Evolutionary conservation across 2,888 invertebrate genomes (phyloP).

Genomic region (Dasypolia templi): DNA sequence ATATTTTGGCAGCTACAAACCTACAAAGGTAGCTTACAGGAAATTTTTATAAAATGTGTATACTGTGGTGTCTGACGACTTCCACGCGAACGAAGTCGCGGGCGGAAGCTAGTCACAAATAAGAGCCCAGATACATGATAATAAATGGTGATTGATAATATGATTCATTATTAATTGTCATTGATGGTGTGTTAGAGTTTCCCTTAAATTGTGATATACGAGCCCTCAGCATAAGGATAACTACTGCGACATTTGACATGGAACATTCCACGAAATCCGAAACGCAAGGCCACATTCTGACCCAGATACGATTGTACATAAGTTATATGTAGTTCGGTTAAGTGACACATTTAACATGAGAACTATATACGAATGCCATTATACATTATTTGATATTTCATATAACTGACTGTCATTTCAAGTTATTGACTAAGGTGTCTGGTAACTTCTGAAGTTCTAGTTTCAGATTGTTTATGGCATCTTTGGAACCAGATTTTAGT

Average conservation of each 20-base stretch:
- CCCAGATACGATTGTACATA: constrained; percentile 48
- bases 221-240: constrained; percentile 39
- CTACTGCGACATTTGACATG: constrained; percentile 34
- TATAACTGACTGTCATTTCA: constrained; percentile 11
- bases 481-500: background rate
- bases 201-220: constrained; percentile 27
- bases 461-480: constrained; percentile 10
- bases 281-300: constrained; percentile 48
- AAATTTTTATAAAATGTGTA: too few species aligned
- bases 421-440: constrained; percentile 29
- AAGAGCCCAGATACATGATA: background rate
- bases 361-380: constrained; percentile 10
- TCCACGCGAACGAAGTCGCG: too few species aligned
- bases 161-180: constrained; percentile 15
- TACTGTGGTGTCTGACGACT: too few species aligned
- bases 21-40: too few species aligned
- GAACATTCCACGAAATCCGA: constrained; percentile 52
- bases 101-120: too few species aligned
- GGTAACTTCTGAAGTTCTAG: constrained; percentile 38
- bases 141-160: background rate
- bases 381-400: constrained; percentile 19
- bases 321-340: constrained; percentile 29
- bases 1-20: too few species aligned
- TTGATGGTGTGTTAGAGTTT: constrained; percentile 26
- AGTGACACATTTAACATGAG: constrained; percentile 49